Evolutionary conservation across 2,113 vertebrate genomes (phyloP), one percentile per base, ranked within the genome.

Genomic region (Blennius ocellaris): DNA sequence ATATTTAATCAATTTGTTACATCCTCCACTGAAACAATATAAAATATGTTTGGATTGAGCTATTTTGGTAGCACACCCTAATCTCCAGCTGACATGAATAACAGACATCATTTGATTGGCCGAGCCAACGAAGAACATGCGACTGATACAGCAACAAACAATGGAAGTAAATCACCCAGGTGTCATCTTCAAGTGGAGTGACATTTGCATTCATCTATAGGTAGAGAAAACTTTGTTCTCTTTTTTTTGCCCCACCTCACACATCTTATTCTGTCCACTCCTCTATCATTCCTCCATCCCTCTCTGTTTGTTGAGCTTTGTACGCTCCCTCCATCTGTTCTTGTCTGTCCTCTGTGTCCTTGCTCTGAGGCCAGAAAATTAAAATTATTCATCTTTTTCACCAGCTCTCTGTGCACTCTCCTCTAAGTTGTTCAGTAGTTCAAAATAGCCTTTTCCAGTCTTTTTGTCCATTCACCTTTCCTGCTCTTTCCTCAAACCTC

Each of bases 331-430:
- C 75, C 67, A 71, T 85, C 50, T 7, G 1, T 58, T 78, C 63
- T 49, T 44, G 63, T 75, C 51, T 73, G 80, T 83, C 85, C 81
- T 80, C 37, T 65, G 68, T 72, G 86, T 71, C 84, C 87, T 89
- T 88, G 73, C 82, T 88, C 69, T 84, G 54, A 74, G 71, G 73
- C 60, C 76, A 76, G 51, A 78, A 41, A 76, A 85, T 81, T 78
- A 50, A 71, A 79, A 74, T 73, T 30, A 76, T 76, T 75, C 17
- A 78, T 69, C 77, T 80, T 80, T 80, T 73, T 61, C 52, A 64
- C 47, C 6, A 16, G 58, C 65, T 60, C 44, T 70, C 51, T 69
- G 80, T 81, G 66, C 48, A 72, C 50, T 64, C 49, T 69, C 58
- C 50, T 60, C 55, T 58, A 10, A 21, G 40, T 52, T 48, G 66